Evolutionary conservation across 1,140 invertebrate genomes (phyloP).

Genomic region (Hestina assimilis): DNA sequence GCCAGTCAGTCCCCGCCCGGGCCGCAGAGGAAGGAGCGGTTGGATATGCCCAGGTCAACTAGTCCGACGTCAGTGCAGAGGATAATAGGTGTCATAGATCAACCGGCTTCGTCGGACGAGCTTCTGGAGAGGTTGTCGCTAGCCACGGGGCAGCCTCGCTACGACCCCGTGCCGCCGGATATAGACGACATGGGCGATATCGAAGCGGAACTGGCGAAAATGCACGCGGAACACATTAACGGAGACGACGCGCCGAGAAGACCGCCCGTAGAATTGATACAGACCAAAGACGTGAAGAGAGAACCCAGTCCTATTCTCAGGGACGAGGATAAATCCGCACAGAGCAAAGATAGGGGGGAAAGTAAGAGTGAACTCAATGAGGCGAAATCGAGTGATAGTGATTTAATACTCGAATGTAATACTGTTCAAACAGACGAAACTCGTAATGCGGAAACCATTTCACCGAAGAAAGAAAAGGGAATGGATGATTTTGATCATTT

Average conservation of each 20-base stretch:
- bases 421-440: conserved; percentile 38
- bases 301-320: conserved; percentile 54
- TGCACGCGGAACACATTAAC: conserved; percentile 80
- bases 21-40: conserved; percentile 62
- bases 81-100: conserved; percentile 62
- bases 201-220: conserved; percentile 82
- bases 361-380: conserved; percentile 27
- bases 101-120: conserved; percentile 52
- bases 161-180: conserved; percentile 61
- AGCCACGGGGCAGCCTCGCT: conserved; percentile 45
- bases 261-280: conserved; percentile 28
- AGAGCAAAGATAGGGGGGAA: conserved; percentile 27
- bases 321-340: conserved; percentile 37
- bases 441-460: conserved; percentile 29
- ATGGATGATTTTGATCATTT: conserved; percentile 81
- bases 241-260: conserved; percentile 55
- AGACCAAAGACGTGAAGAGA: conserved; percentile 45
- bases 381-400: conserved; percentile 20
- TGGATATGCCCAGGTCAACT: conserved; percentile 65
- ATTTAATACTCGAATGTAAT: conserved; percentile 36
- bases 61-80: conserved; percentile 61
- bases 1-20: conserved; percentile 81
- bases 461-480: conserved; percentile 56
- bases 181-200: conserved; percentile 81
- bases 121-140: conserved; percentile 51